These are phyloP conservation scores for Puma concolor DNA, from an alignment of 2,113 vertebrate species.

Conservation along the genomic window DNA sequence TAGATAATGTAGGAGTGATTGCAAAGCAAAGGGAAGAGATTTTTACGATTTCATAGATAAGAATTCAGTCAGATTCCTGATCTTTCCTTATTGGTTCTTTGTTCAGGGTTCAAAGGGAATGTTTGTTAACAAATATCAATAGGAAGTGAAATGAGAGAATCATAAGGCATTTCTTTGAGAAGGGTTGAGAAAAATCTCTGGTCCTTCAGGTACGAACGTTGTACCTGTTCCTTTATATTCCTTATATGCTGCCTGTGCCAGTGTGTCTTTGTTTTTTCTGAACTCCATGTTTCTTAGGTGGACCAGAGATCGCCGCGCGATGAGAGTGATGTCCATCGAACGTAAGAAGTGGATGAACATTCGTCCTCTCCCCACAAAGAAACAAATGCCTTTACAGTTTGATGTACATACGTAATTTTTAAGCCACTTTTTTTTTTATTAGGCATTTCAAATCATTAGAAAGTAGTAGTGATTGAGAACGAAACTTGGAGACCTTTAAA, in stretches of 20 bases:
- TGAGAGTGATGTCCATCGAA: constrained; percentile 95
- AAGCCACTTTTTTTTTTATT: constrained; percentile 63
- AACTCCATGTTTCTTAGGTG: constrained; percentile 88
- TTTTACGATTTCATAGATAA: background rate
- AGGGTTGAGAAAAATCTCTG: constrained; percentile 38
- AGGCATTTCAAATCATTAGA: constrained; percentile 59
- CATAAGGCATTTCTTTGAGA: constrained; percentile 55
- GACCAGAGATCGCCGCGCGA: constrained; percentile 95
- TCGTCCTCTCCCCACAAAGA: constrained; percentile 96
- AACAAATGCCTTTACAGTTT: constrained; percentile 97
- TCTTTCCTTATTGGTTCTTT: background rate
- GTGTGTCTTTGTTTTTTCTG: constrained; percentile 63
- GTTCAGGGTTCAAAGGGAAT: background rate
- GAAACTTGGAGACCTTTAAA: background rate
- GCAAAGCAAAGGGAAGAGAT: background rate
- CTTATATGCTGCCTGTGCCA: background rate
- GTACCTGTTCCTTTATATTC: background rate
- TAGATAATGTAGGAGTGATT: background rate
- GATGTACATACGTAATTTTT: constrained; percentile 90
- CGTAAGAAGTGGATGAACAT: constrained; percentile 97
- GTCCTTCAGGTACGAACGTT: background rate
- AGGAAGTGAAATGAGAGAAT: constrained; percentile 31
- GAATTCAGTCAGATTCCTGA: background rate
- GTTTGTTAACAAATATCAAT: background rate
- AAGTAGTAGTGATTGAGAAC: constrained; percentile 41